Evolutionary conservation across 2,113 vertebrate genomes (phyloP), one percentile per base, ranked within the genome.

Genomic region (Urocitellus parryii): DNA sequence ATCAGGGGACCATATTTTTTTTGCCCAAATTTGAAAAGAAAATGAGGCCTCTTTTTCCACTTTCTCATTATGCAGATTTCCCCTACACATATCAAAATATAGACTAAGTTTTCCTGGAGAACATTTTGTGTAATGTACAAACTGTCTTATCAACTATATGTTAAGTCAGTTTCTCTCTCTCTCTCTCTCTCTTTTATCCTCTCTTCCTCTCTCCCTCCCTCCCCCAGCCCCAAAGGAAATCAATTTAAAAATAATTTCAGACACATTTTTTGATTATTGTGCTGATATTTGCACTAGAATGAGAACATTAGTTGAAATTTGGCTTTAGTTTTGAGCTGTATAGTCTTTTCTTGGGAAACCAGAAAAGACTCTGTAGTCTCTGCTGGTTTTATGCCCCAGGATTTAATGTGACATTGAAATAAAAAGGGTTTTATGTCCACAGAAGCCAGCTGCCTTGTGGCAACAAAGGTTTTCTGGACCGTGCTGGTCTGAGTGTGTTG

Each of bases 391-490:
- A 63, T 68, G 82, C 76, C 39, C 18, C 17, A 90, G 80, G 34
- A 78, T 87, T 96, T 84, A 95, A 94, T 74, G 39, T 90, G 91
- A 77, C 76, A 13, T 37, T 74, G 85, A 73, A 93, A 89, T 91
- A n/a, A 95, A 96, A 94, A 94, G 37, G 56, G 61, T 86, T 98
- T 95, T 96, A 70, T 72, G 22, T 72, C 32, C 48, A 42, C n/a
- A 88, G 82, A 67, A 12, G 58, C 79, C 78, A 92, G 82, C 79
- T 95, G 86, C 45, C 79, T 51, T 70, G 56, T 77, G 53, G 37
- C 58, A 84, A 61, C 73, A 81, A 78, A 97, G 90, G 18, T 25
- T 67, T 96, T 85, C 78, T 93, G 70, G 65, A 48, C 42, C 4
- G 45, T 25, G 39, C 82, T 93, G 37, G 11, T 87, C 76, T 32